phyloP scores from a whole-genome alignment of 2,888 invertebrate species.

The Itoplectis maculator region DNA sequence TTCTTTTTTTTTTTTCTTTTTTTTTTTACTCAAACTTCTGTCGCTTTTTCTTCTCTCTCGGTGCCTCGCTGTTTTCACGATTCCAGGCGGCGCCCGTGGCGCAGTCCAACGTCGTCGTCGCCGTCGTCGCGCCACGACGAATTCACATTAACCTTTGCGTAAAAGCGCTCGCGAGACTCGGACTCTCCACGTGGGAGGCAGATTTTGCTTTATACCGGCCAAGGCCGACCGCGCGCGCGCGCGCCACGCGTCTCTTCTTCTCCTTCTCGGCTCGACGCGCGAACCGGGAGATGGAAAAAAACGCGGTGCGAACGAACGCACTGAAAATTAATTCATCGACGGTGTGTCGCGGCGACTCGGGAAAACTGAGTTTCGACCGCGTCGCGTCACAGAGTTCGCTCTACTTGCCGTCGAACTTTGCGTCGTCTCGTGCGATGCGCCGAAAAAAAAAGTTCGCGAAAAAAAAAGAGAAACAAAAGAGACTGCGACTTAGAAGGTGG shows the following conservation, averaged over 20 bases:
- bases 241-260: constrained; percentile 21
- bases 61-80: constrained; percentile 42
- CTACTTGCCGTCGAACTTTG: neutral
- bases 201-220: constrained; percentile 57
- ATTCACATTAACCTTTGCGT: constrained; percentile 63
- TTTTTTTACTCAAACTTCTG: constrained; percentile 27
- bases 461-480: constrained; percentile 23
- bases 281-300: constrained; percentile 21
- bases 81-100: constrained; percentile 33
- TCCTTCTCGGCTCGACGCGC: neutral
- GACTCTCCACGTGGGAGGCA: constrained; percentile 62
- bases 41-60: constrained; percentile 19
- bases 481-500: neutral
- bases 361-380: neutral
- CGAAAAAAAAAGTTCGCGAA: neutral
- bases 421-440: neutral
- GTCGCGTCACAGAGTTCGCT: neutral
- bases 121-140: constrained; percentile 48
- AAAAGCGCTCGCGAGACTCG: constrained; percentile 49
- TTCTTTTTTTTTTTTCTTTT: constrained; percentile 36
- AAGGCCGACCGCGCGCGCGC: constrained; percentile 43
- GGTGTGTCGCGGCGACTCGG: no score
- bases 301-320: constrained; percentile 5
- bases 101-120: no score
- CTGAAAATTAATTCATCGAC: neutral